These are phyloP conservation scores for Machaerirhynchus nigripectus DNA, from an alignment of 2,113 vertebrate genomes.

Conservation along the genomic window DNA sequence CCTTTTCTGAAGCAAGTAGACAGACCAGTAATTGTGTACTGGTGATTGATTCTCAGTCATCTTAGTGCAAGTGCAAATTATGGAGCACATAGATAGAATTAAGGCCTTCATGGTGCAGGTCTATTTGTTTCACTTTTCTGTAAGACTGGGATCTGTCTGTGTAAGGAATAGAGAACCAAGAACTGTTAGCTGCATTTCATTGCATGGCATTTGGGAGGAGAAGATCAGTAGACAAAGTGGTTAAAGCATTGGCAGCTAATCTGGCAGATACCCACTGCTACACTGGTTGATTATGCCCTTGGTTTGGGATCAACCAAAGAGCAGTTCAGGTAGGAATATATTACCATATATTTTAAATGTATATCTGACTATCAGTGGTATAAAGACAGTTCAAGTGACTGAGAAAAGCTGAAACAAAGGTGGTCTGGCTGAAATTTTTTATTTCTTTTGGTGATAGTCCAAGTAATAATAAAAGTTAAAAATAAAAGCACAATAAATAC, in stretches of 20 bases:
- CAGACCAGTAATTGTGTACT: not conserved
- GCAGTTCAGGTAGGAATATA: not conserved
- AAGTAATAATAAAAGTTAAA: not conserved
- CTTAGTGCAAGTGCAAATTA: not conserved
- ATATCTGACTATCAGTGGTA: not conserved
- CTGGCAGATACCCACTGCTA: not conserved
- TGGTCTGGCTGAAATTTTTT: not conserved
- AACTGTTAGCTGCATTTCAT: not conserved
- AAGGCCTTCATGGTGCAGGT: not conserved
- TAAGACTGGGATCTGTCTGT: not conserved
- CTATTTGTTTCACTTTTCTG: not conserved
- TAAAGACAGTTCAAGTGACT: not conserved
- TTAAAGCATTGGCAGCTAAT: not conserved
- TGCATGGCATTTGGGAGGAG: not conserved
- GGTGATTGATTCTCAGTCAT: not conserved
- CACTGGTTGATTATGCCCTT: not conserved
- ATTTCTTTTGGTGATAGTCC: not conserved
- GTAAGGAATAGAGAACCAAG: not conserved
- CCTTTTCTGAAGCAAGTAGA: constrained; percentile 7
- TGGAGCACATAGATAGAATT: not conserved
- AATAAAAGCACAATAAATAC: not conserved
- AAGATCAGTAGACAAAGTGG: not conserved
- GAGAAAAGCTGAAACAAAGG: not conserved
- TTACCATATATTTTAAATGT: not conserved
- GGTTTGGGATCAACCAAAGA: not conserved